Percentiles rank a stretch among this genome's conserved stretches.
Evolutionary conservation across 2,888 invertebrate species (phyloP).

Genomic region (Hecatera dysodea): DNA sequence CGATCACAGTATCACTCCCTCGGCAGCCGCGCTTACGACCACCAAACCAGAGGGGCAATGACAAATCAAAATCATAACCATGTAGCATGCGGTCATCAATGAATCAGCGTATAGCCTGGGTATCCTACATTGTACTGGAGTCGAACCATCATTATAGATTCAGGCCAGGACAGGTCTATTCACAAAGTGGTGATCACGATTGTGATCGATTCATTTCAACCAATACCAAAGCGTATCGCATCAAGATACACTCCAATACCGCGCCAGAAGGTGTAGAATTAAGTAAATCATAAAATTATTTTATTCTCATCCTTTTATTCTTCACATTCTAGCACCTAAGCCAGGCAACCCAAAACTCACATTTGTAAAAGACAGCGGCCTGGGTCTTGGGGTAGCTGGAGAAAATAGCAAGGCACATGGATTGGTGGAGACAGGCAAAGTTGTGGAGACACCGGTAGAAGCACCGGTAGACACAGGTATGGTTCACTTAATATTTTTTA

Average conservation of each 20-base stretch:
- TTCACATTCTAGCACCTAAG: slow-evolving; percentile 16
- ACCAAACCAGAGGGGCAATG: no score
- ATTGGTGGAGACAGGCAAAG: neutral
- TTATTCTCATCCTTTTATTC: neutral
- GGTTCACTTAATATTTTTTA: neutral
- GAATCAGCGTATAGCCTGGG: no score
- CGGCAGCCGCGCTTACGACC: no score
- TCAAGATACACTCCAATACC: neutral
- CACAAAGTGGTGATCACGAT: no score
- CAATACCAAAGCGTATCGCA: neutral
- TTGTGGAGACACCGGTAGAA: slow-evolving; percentile 9
- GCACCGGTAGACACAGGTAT: slow-evolving; percentile 26
- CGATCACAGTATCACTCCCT: no score
- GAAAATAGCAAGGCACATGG: neutral
- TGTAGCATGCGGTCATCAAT: no score
- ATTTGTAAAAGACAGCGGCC: neutral
- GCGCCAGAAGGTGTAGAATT: no score
- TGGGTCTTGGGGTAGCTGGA: neutral
- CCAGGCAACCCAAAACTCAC: slow-evolving; percentile 2
- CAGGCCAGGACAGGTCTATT: no score
- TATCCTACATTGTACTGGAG: no score
- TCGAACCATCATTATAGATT: no score
- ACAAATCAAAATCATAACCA: no score
- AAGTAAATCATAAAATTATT: neutral
- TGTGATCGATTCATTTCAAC: no score